These are phyloP conservation scores for Pseudonaja textilis DNA, from an alignment of 2,113 vertebrate species.

Conservation along the genomic window DNA sequence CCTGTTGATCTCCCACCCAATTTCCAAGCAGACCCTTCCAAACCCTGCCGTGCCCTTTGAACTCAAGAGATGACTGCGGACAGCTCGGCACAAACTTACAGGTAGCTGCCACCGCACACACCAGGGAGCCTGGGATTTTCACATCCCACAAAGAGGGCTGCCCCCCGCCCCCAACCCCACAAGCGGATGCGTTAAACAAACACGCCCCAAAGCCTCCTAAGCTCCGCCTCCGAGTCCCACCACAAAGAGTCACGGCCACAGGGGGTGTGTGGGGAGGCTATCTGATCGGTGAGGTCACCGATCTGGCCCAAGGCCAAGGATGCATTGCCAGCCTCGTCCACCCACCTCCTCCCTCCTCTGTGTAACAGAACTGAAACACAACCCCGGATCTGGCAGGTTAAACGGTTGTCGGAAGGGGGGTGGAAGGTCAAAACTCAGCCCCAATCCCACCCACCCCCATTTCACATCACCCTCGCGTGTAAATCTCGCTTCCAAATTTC, in stretches of 20 bases:
- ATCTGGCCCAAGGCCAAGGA: constrained; percentile 46
- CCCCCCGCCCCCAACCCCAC: not conserved
- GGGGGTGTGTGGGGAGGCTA: constrained; percentile 37
- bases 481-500: not conserved
- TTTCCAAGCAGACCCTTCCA: not conserved
- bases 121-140: not conserved
- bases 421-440: not conserved
- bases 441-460: not conserved
- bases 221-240: constrained; percentile 41
- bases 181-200: constrained; percentile 49
- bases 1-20: not conserved
- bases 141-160: constrained; percentile 26
- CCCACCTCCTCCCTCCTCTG: not conserved
- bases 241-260: constrained; percentile 52
- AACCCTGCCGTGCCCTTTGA: too few relatives aligned
- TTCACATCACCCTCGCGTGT: too few relatives aligned
- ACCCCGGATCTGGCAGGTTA: too few relatives aligned
- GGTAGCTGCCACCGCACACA: not conserved
- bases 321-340: not conserved
- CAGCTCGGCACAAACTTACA: not conserved
- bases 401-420: not conserved
- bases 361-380: not conserved
- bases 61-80: too few relatives aligned
- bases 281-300: constrained; percentile 60
- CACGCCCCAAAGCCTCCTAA: constrained; percentile 36